A percentile compares a stretch with the other conserved stretches of the same genome.
phyloP scores from a whole-genome alignment of 23 tunicate species.

The Ascidia mentula region DNA sequence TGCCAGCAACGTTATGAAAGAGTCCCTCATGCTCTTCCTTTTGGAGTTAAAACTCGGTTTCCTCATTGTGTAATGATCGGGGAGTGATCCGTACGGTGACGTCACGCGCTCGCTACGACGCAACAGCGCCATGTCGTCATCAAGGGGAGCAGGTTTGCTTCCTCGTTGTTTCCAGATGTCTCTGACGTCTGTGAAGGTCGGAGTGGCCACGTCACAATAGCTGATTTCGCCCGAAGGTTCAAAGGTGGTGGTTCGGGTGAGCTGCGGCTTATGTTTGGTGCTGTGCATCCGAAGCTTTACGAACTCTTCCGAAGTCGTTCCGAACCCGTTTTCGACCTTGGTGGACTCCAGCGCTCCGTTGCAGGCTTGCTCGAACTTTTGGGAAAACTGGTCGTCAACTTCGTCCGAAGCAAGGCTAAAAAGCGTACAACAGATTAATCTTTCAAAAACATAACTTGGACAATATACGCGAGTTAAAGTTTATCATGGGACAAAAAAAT shows the following conservation, averaged over 20 bases:
- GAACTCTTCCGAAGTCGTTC: not conserved
- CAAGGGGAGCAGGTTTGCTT: not conserved
- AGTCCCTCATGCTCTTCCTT: not conserved
- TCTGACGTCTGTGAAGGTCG: not conserved
- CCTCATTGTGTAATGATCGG: not conserved
- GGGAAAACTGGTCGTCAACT: slow-evolving; percentile 1
- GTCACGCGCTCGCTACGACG: not conserved
- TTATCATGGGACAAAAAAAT: too few species aligned
- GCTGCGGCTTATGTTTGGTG: not conserved
- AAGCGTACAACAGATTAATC: too few species aligned
- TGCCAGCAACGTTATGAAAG: not conserved
- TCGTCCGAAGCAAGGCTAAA: too few species aligned
- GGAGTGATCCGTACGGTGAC: slow-evolving; percentile 4
- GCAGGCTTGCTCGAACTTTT: not conserved
- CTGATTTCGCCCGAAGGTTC: slow-evolving; percentile 3
- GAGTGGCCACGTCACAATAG: not conserved
- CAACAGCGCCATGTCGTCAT: not conserved
- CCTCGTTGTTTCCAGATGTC: not conserved
- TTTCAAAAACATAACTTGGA: too few species aligned
- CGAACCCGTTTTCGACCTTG: not conserved
- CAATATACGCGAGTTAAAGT: too few species aligned
- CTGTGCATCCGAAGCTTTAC: not conserved
- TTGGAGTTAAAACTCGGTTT: not conserved
- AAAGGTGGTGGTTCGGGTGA: not conserved
- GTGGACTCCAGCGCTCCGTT: not conserved